Evolutionary conservation across 2,888 invertebrate genomes (phyloP).

Genomic region (Malthinus seriepunctatus): DNA sequence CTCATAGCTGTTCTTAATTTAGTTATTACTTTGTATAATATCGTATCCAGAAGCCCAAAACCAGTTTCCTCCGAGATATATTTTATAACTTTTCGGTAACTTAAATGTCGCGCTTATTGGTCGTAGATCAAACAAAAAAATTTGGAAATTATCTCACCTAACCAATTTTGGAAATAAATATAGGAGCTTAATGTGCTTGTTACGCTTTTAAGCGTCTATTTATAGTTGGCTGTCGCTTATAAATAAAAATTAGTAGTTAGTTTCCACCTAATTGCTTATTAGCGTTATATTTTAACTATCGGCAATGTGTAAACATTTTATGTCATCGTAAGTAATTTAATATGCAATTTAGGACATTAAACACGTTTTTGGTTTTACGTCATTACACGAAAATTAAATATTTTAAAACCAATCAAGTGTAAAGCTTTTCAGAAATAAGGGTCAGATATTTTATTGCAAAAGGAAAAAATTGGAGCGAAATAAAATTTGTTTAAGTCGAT

Average conservation of each 20-base stretch:
- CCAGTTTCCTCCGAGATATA: conserved; percentile 27
- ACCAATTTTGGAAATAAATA: no score
- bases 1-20: conserved; percentile 40
- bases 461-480: no score
- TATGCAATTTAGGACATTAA: no score
- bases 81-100: conserved; percentile 18
- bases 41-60: conserved; percentile 35
- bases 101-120: conserved; percentile 20
- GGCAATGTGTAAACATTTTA: conserved; percentile 15
- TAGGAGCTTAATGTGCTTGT: no score
- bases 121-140: conserved; percentile 11
- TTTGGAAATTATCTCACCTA: no score
- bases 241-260: conserved; percentile 5
- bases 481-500: no score
- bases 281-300: conserved; percentile 15
- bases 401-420: no score
- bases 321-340: conserved; percentile 4
- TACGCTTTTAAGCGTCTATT: no score
- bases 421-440: no score
- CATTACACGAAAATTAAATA: no score
- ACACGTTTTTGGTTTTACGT: no score
- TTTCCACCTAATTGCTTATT: conserved; percentile 19
- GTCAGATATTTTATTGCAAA: no score
- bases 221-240: conserved; percentile 3
- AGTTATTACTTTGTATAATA: conserved; percentile 40